Evolutionary conservation across 2,113 vertebrate species (phyloP), one percentile per base, ranked within the genome.

Genomic region (Ammodytes dubius): DNA sequence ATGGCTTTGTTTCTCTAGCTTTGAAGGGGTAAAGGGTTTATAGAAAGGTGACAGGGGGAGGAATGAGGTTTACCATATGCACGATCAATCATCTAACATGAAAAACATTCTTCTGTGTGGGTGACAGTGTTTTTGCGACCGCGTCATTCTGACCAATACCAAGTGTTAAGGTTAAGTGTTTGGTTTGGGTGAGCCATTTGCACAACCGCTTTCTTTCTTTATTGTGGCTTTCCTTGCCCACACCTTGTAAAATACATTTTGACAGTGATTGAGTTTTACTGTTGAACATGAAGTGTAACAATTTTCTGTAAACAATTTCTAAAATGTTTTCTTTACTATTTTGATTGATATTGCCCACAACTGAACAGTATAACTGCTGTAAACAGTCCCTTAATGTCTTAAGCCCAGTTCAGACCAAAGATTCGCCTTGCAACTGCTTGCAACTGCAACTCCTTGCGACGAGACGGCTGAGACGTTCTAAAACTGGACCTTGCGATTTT

Each of bases 101-200:
- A 84, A 81, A 74, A 67, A 50, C 67, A 79, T 82, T 84, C 77
- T 59, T 67, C 9, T 42, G 4, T 50, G 37, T 73, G 37, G 12
- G 39, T 56, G 35, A 47, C 11, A 2, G n/a, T 40, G 45, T 45
- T 10, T 80, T 81, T 71, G 61, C 69, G 65, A 37, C 53, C 37
- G 15, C 46, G 14, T 11, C 4, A 1, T 81, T 45, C 58, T 70
- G 72, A 76, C 58, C 65, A 73, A 68, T 74, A 27, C 42, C 46
- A 81, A 46, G 64, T 58, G 12, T 69, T n/a, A 6, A 42, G 14
- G 40, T 45, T 65, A 13, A 67, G 60, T 47, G 40, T 56, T n/a
- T 73, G 49, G 43, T 70, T 49, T 40, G 46, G 53, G 64, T 63
- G 66, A 47, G 53, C 19, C 15, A 52, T n/a, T 19, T 57, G 27